These are phyloP conservation scores for Drosophila oshimai DNA, from an alignment of 1,140 invertebrate genomes.

Conservation along the genomic window DNA sequence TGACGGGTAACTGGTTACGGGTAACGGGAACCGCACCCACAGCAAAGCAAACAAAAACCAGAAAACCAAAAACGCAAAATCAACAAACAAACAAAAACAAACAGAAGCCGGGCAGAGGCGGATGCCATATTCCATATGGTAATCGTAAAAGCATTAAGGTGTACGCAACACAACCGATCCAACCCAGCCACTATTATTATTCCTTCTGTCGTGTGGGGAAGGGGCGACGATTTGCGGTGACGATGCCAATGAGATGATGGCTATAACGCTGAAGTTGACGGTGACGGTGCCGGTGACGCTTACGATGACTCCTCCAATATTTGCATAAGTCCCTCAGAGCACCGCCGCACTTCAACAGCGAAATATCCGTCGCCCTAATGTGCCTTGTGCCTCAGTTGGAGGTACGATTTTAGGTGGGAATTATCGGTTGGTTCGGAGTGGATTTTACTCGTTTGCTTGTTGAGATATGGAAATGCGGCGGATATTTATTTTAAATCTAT, in stretches of 20 bases:
- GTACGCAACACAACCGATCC: conserved; percentile 34
- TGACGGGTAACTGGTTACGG: not conserved
- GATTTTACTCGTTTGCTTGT: not conserved
- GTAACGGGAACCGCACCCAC: conserved; percentile 16
- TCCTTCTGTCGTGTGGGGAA: conserved; percentile 29
- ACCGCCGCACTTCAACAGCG: conserved; percentile 34
- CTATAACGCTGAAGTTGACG: conserved; percentile 25
- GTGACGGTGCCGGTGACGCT: conserved; percentile 10
- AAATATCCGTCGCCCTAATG: conserved; percentile 59
- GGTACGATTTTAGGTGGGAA: not conserved
- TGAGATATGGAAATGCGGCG: not conserved
- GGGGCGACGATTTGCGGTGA: conserved; percentile 60
- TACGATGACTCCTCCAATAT: conserved; percentile 63
- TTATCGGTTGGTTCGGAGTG: not conserved
- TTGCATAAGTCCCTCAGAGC: conserved; percentile 74
- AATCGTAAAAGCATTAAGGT: conserved; percentile 78
- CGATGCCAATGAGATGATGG: conserved; percentile 60
- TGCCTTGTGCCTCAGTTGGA: conserved; percentile 32
- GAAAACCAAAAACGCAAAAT: conserved; percentile 71
- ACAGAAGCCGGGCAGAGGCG: conserved; percentile 2
- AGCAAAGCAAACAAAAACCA: conserved; percentile 62
- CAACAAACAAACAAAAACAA: conserved; percentile 64
- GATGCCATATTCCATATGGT: conserved; percentile 56
- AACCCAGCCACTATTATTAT: not conserved
- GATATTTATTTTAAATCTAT: not conserved